Base-by-base conservation (phyloP, 1,140 invertebrate genomes). In the Polyergus mexicanus region DNA sequence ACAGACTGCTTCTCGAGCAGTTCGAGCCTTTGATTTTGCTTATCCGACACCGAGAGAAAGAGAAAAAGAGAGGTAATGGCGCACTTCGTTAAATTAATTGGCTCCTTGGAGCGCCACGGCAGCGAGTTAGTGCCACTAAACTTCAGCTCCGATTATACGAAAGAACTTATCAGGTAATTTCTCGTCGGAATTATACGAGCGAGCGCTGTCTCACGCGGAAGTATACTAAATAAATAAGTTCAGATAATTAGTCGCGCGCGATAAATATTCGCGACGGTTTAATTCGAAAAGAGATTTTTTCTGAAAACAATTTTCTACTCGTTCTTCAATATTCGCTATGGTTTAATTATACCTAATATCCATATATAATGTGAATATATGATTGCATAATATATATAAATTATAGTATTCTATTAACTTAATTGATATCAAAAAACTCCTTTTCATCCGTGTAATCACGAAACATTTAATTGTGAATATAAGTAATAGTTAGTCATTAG, bases 81-180 rank as follows among this genome's bases (percentile, higher is more conserved):
- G 81, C 86, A 89, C 89, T 92, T 92, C 89, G 88, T 92, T 91
- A 91, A 92, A 91, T 92, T 92, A 90, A 91, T 92, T 90, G 88
- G 91, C 89, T 89, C 68, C 69, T 77, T 86, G 76, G 68, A 66
- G 84, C 89, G 63, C 88, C 84, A 86, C 84, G 89, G 86, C 84
- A 90, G 58, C 84, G 60, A 77, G 88, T 90, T 90, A 90, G 86
- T 91, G 87, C 84, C 89, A 84, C 88, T 89, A 89, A 89, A 89
- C 88, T 89, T 89, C 88, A 89, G 68, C 78, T 84, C 81, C 85
- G 84, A 89, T 89, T 89, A 86, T 88, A 84, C 72, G 85, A 74
- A 54, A 72, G 87, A 86, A 88, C 78, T 83, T 83, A 47, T 13
- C 54, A 25, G 41, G 68, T 72, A 74, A 83, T 83, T 83, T 74